These are phyloP conservation scores for Eptatretus atami DNA, from an alignment of 2,797 vertebrate species.

Conservation along the genomic window DNA sequence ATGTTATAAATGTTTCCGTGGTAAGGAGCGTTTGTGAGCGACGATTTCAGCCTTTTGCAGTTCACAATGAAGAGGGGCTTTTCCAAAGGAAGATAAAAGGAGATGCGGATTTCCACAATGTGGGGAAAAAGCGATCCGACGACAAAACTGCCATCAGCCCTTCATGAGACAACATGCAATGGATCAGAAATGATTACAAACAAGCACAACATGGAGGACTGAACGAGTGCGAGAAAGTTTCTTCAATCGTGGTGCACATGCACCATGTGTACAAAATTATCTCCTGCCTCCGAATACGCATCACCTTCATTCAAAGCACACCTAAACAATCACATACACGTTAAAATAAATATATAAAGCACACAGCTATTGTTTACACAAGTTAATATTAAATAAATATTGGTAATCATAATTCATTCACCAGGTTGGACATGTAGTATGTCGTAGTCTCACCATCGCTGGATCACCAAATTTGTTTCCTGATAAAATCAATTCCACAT, in stretches of 20 bases:
- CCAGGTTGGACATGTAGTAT: conserved; percentile 80
- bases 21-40: conserved; percentile 41
- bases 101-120: conserved; percentile 37
- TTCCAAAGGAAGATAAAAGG: conserved; percentile 51
- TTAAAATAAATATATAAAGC: no score
- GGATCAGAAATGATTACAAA: no score
- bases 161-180: conserved; percentile 11
- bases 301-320: no score
- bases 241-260: no score
- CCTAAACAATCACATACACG: no score
- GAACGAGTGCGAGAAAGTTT: no score
- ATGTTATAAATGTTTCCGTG: conserved; percentile 67
- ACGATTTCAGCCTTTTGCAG: conserved; percentile 58
- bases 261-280: no score
- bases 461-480: conserved; percentile 41
- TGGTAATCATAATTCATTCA: conserved; percentile 15
- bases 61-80: conserved; percentile 36
- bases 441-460: conserved; percentile 53
- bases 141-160: conserved; percentile 44
- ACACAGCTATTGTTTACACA: not conserved
- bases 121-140: conserved; percentile 30
- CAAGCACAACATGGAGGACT: no score
- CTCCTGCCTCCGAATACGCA: no score
- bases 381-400: not conserved
- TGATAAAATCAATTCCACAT: conserved; percentile 49